These are phyloP conservation scores for Campoplex capitator DNA, from an alignment of 2,888 invertebrate genomes.

Conservation along the genomic window DNA sequence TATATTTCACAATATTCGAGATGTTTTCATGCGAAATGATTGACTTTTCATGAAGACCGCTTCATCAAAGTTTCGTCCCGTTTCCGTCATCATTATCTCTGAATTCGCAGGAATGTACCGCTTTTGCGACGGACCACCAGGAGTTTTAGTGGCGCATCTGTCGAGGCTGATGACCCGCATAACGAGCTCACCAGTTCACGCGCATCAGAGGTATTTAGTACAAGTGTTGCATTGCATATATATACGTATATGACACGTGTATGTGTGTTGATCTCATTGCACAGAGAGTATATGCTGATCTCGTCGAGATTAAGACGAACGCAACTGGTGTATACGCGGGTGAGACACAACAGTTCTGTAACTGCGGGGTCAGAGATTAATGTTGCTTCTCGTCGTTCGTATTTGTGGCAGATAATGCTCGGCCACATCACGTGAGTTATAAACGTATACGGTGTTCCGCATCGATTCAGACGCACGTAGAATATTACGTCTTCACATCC, in stretches of 20 bases:
- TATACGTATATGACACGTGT: not conserved
- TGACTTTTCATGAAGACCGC: not conserved
- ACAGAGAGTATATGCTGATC: constrained; percentile 17
- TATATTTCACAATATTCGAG: not conserved
- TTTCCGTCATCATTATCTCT: constrained; percentile 12
- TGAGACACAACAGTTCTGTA: constrained; percentile 51
- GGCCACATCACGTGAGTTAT: constrained; percentile 52
- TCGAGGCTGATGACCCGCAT: constrained; percentile 59
- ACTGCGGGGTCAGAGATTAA: constrained; percentile 64
- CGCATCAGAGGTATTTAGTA: constrained; percentile 41
- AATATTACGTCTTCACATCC: not conserved
- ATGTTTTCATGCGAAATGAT: not conserved
- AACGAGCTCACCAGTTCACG: constrained; percentile 47
- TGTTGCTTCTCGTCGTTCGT: constrained; percentile 41
- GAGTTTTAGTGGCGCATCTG: constrained; percentile 45
- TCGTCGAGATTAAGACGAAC: constrained; percentile 62
- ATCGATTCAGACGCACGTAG: not conserved
- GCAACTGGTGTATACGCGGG: constrained; percentile 56
- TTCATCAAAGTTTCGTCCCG: not conserved
- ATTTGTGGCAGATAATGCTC: constrained; percentile 43
- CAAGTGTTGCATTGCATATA: constrained; percentile 50
- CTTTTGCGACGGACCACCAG: not conserved
- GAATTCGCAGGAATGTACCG: not conserved
- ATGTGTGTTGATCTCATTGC: not conserved
- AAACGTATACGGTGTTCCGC: constrained; percentile 32